Evolutionary conservation across 2,113 vertebrate species (phyloP).

Genomic region (Peromyscus leucopus): DNA sequence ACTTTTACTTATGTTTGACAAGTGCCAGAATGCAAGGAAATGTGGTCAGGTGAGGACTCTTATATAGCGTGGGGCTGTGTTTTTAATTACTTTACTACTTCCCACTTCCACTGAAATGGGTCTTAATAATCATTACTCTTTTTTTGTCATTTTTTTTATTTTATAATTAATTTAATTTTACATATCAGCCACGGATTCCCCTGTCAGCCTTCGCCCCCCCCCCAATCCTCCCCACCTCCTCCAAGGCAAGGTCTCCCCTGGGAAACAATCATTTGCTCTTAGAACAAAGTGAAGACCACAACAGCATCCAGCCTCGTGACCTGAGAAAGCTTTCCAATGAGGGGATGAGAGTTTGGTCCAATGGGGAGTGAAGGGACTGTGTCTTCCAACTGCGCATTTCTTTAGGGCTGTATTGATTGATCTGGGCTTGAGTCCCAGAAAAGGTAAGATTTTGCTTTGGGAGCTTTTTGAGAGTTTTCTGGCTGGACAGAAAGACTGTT

Average conservation of each 20-base stretch:
- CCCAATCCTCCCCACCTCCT: too few relatives aligned
- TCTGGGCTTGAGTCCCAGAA: background rate
- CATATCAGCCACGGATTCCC: too few relatives aligned
- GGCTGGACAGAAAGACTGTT: background rate
- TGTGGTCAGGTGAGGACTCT: background rate
- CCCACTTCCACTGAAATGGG: background rate
- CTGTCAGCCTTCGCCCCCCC: too few relatives aligned
- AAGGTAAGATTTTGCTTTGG: background rate
- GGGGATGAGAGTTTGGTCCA: background rate
- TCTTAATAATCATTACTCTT: background rate
- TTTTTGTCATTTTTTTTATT: too few relatives aligned
- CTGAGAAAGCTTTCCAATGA: background rate
- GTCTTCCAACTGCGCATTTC: background rate
- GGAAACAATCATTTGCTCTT: background rate
- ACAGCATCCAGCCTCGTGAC: background rate
- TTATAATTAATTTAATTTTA: too few relatives aligned
- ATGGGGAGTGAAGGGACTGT: background rate
- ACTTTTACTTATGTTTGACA: background rate
- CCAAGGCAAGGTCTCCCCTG: too few relatives aligned
- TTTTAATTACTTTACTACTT: constrained; percentile 27
- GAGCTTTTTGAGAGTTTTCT: background rate
- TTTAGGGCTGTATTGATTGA: background rate
- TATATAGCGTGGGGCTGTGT: background rate
- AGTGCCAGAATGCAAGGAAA: background rate
- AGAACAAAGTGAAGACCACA: background rate